These are phyloP conservation scores for Sebastes kiyomatsui DNA, from an alignment of 2,797 vertebrate species.

Conservation along the genomic window DNA sequence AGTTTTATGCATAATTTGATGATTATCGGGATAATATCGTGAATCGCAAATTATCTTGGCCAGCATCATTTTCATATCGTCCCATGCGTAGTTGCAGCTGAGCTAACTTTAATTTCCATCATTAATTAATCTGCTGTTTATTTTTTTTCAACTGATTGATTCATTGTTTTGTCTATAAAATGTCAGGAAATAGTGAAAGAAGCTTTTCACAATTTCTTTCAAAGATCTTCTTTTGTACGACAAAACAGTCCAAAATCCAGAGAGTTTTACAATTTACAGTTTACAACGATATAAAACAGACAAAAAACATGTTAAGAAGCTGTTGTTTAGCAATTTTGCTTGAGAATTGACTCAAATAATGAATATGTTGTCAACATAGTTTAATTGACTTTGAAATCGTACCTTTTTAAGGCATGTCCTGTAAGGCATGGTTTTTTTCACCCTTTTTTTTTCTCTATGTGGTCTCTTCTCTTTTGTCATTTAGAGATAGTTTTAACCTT, in stretches of 20 bases:
- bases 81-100: not conserved
- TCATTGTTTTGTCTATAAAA: not conserved
- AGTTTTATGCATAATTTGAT: not conserved
- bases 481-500: not conserved
- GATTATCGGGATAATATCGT: not conserved
- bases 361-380: not conserved
- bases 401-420: not conserved
- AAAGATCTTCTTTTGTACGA: not conserved
- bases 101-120: not conserved
- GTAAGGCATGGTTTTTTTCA: not conserved
- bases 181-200: not conserved
- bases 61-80: not conserved
- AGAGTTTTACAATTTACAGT: not conserved
- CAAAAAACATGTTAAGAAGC: not conserved
- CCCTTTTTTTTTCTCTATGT: not conserved
- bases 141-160: not conserved
- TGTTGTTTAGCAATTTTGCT: not conserved
- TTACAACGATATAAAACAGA: not conserved
- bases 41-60: not conserved
- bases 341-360: not conserved
- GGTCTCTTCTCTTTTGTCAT: not conserved
- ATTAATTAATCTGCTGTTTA: not conserved
- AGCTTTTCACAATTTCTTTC: not conserved
- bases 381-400: not conserved
- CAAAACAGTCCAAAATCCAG: not conserved